Evolutionary conservation across 2,113 vertebrate species (phyloP).

Genomic region (Pollachius pollachius): DNA sequence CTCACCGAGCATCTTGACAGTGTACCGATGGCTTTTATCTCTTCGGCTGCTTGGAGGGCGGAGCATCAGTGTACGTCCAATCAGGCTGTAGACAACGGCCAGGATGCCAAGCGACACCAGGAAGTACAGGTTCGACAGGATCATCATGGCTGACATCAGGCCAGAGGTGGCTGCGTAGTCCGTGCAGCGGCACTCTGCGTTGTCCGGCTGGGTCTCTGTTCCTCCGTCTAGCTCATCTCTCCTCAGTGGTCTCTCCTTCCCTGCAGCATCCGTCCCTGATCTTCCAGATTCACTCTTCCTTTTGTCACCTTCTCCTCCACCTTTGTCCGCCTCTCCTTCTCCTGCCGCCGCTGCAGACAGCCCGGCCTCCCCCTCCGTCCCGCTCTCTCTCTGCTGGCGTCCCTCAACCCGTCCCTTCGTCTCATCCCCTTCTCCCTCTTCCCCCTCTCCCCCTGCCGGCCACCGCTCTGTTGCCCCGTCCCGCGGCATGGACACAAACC

Average conservation of each 20-base stretch:
- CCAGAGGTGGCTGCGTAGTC: constrained; percentile 67
- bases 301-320: constrained; percentile 26
- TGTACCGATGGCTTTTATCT: constrained; percentile 68
- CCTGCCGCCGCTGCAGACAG: constrained; percentile 5
- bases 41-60: constrained; percentile 60
- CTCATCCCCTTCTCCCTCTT: constrained; percentile 22
- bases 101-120: constrained; percentile 70
- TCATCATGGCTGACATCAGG: constrained; percentile 74
- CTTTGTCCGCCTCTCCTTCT: constrained; percentile 5
- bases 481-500: too few relatives aligned
- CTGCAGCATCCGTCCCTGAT: too few relatives aligned
- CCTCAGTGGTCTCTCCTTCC: too few relatives aligned
- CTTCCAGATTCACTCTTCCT: too few relatives aligned
- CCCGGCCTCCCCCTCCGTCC: not conserved
- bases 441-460: constrained; percentile 9
- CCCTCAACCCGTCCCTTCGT: constrained; percentile 10
- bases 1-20: constrained; percentile 78
- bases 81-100: constrained; percentile 73
- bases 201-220: constrained; percentile 34
- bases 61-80: constrained; percentile 70
- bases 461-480: too few relatives aligned
- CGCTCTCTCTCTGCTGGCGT: constrained; percentile 19
- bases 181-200: constrained; percentile 70
- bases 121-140: constrained; percentile 79
- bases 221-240: not conserved